Base-by-base conservation (phyloP, 2,797 vertebrate genomes). In the Loriculus beryllinus region DNA sequence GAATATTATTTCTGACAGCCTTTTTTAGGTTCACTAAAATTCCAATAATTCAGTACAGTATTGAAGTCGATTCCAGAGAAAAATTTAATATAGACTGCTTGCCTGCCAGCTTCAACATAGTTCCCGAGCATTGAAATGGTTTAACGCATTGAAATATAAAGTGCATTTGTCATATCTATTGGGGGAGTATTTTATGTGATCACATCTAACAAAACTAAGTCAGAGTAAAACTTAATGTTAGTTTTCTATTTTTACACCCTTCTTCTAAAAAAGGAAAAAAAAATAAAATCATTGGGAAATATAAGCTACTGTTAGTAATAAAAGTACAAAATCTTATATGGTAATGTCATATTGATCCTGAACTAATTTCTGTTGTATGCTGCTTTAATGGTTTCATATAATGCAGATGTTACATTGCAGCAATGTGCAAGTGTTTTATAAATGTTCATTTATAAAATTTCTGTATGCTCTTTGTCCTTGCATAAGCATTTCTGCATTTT, bases 91-190 rank as follows among this genome's bases (percentile, higher is more conserved):
- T 97, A 98, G 96, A 97, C 97, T 97, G 96, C 96, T 97, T 97
- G 97, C 97, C 97, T 98, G 98, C 98, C 97, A 98, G 95, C 96
- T 98, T 97, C 96, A 97, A 97, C 98, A 97, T 97, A 96, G 96
- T 97, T 98, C 97, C 91, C 93, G 96, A 97, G 97, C 97, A 97
- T 95, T 98, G 97, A 98, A 98, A 98, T 98, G 96, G 95, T 98
- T 97, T 98, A 98, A 98, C 98, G 98, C 97, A 98, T 97, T 98
- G 98, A 98, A 98, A 98, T 98, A 97, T 97, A 98, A 98, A 98
- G 96, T 98, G 93, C 96, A 97, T 98, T 98, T 98, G 98, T 98
- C 98, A 97, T 98, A 98, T 98, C 97, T 98, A 97, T 98, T 96
- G 98, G 97, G 95, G 87, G 93, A 97, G 96, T 96, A 96, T 97